Evolutionary conservation across 2,113 vertebrate species (phyloP).

Genomic region (Cyanoderma ruficeps): DNA sequence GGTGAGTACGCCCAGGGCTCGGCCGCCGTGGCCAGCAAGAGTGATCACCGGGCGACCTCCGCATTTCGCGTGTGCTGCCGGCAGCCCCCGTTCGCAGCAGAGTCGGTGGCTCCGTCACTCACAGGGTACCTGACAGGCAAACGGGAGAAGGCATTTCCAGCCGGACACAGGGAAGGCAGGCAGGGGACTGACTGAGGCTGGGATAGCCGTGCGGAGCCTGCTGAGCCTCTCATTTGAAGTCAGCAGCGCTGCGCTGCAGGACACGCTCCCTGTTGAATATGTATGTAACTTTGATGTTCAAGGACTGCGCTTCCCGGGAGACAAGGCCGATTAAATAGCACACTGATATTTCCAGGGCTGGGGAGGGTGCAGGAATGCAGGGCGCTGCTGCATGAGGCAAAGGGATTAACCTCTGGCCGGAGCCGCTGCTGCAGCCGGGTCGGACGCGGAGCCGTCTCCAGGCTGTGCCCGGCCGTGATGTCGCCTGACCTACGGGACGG

Average conservation of each 20-base stretch:
- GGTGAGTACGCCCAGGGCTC: conserved; percentile 31
- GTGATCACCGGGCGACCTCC: accelerated
- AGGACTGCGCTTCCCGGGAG: conserved; percentile 18
- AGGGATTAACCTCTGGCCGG: not conserved
- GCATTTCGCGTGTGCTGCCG: not conserved
- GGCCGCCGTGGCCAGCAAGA: not conserved
- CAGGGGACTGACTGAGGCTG: not conserved
- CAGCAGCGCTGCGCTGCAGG: not conserved
- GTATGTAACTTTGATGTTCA: conserved; percentile 38
- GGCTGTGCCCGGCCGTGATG: accelerated
- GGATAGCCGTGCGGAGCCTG: accelerated
- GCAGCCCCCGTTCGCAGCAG: not conserved
- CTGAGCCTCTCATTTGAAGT: not conserved
- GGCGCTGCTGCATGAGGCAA: not conserved
- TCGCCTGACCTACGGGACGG: accelerated
- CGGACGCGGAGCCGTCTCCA: not conserved
- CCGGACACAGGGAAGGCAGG: not conserved
- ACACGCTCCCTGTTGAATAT: conserved; percentile 37
- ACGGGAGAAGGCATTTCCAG: not conserved
- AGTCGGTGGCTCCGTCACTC: not conserved
- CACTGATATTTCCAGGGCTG: not conserved
- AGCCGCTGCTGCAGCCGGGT: not conserved
- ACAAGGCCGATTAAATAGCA: conserved; percentile 25
- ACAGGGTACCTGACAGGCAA: not conserved
- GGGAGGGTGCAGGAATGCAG: not conserved